A percentile compares a stretch with the other conserved stretches of the same genome.
Conservation (phyloP, 2,797 vertebrate species). For the Megaceryle alcyon region DNA sequence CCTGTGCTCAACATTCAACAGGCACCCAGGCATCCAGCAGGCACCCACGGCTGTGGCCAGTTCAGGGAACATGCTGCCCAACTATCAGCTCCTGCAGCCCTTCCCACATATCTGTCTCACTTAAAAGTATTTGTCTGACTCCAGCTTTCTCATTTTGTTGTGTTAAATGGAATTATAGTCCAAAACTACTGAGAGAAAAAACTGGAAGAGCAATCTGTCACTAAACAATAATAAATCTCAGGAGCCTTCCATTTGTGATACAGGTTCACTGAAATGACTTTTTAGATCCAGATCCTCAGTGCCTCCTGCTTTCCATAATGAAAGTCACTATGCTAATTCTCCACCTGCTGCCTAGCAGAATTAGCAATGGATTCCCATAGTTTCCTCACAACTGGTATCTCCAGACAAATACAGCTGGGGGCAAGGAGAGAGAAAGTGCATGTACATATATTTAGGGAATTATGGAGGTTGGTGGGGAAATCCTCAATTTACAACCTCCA, state of each 20-base stretch:
- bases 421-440: background rate
- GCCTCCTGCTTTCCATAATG: background rate
- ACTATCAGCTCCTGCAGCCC: background rate
- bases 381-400: background rate
- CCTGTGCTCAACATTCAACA: background rate
- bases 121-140: background rate
- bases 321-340: background rate
- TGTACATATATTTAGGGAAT: background rate
- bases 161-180: background rate
- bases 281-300: background rate
- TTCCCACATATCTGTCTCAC: background rate
- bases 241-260: background rate
- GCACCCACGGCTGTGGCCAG: accelerated
- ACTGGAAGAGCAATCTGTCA: background rate
- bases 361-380: background rate
- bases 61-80: background rate
- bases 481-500: background rate
- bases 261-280: background rate
- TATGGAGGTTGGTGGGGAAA: background rate
- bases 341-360: background rate
- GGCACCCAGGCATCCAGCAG: background rate
- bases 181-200: background rate
- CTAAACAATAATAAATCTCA: background rate
- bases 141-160: background rate
- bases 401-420: background rate